Evolutionary conservation across 1,140 invertebrate genomes (phyloP).

Genomic region (Drosophila trapezifrons): DNA sequence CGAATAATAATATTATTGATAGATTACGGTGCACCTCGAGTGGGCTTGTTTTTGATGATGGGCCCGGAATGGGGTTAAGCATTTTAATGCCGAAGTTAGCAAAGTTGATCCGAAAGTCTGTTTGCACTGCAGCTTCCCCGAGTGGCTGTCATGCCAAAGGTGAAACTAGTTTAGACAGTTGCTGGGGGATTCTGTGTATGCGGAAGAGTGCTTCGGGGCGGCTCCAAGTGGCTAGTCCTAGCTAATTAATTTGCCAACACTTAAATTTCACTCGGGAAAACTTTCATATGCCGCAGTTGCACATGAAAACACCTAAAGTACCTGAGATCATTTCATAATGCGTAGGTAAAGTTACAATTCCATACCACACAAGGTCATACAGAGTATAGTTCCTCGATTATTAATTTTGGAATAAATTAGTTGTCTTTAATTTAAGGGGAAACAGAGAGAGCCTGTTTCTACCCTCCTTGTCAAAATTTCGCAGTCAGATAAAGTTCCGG

Average conservation of each 20-base stretch:
- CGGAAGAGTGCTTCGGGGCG: constrained; percentile 3
- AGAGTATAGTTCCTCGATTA: no score
- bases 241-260: constrained; percentile 28
- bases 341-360: not conserved
- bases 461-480: no score
- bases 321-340: not conserved
- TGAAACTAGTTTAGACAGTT: constrained; percentile 36
- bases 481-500: no score
- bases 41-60: constrained; percentile 43
- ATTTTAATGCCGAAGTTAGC: constrained; percentile 42
- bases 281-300: not conserved
- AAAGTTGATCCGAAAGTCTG: constrained; percentile 49
- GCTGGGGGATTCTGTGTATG: constrained; percentile 1
- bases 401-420: no score
- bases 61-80: constrained; percentile 47
- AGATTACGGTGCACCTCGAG: constrained; percentile 63
- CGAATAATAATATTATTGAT: constrained; percentile 77
- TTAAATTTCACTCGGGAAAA: constrained; percentile 6
- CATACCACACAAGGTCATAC: no score
- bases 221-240: constrained; percentile 12
- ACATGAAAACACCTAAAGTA: not conserved
- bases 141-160: constrained; percentile 37
- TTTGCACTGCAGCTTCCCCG: constrained; percentile 35
- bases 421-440: no score
- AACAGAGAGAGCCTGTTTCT: no score